Evolutionary conservation across 64 coral and sea anemone genomes (phyloP).

Genomic region (Porites lutea): DNA sequence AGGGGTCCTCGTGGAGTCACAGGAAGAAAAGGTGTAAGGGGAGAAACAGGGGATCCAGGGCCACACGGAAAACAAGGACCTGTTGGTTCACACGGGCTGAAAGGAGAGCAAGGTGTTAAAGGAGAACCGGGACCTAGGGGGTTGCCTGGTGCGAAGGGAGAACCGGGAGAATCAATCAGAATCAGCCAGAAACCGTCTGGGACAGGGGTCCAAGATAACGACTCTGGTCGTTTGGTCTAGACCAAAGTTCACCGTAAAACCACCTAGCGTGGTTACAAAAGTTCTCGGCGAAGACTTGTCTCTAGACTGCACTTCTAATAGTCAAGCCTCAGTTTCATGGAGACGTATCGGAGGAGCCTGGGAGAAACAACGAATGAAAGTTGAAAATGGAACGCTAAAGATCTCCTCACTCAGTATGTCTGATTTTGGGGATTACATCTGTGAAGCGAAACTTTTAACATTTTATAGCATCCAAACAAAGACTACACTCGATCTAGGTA

Average conservation of each 20-base stretch:
- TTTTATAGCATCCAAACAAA: too few relatives aligned
- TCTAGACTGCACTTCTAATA: background rate
- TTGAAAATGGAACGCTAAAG: background rate
- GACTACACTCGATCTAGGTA: too few relatives aligned
- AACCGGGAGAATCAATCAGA: slow-evolving; percentile 40
- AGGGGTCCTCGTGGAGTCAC: background rate
- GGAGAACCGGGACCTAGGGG: background rate
- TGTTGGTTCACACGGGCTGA: too few relatives aligned
- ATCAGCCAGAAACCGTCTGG: background rate
- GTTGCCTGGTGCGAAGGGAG: slow-evolving; percentile 30
- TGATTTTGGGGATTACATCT: slow-evolving; percentile 6
- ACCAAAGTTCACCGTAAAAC: background rate
- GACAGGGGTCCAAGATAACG: background rate
- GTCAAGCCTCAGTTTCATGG: background rate
- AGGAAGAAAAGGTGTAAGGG: background rate
- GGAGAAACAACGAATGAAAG: background rate
- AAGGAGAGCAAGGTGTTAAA: too few relatives aligned
- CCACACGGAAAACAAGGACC: too few relatives aligned
- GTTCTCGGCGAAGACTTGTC: background rate
- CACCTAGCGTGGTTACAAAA: background rate
- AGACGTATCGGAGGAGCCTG: background rate
- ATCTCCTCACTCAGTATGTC: background rate
- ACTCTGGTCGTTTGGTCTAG: background rate
- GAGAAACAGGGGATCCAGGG: background rate
- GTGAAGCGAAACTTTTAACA: slow-evolving; percentile 2